These are phyloP conservation scores for Hartigia nigra DNA, from an alignment of 2,888 invertebrate species.

Conservation along the genomic window DNA sequence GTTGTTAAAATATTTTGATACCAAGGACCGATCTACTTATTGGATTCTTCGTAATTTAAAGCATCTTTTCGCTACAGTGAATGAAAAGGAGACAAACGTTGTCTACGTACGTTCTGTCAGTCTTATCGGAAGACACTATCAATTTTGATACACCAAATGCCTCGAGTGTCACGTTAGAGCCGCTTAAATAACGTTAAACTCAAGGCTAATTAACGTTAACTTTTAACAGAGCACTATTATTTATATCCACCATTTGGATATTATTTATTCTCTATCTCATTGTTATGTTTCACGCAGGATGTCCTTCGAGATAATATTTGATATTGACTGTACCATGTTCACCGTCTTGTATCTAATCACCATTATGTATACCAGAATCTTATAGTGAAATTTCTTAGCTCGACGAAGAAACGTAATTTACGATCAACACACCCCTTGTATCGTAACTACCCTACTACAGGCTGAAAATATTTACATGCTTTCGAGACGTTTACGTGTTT, in stretches of 20 bases:
- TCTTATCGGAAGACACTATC: neutral
- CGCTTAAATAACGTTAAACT: neutral
- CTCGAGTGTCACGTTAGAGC: neutral
- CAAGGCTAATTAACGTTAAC: neutral
- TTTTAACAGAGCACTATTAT: neutral
- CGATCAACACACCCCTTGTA: neutral
- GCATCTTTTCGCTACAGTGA: neutral
- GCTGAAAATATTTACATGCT: neutral
- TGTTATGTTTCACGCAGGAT: too few species aligned
- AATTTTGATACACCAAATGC: neutral
- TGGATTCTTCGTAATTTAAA: too few species aligned
- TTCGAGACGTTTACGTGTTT: neutral
- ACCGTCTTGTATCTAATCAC: neutral
- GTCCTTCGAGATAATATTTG: neutral
- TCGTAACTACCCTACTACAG: neutral
- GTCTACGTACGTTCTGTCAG: neutral
- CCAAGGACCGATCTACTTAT: too few species aligned
- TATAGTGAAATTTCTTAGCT: neutral
- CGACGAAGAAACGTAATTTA: neutral
- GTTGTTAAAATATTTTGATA: too few species aligned
- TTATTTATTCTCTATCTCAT: too few species aligned
- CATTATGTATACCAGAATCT: neutral
- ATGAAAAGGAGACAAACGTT: neutral
- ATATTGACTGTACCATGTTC: neutral
- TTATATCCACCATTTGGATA: neutral